Base-by-base conservation (phyloP, 2,888 invertebrate genomes). In the Ormyrus pomaceus region DNA sequence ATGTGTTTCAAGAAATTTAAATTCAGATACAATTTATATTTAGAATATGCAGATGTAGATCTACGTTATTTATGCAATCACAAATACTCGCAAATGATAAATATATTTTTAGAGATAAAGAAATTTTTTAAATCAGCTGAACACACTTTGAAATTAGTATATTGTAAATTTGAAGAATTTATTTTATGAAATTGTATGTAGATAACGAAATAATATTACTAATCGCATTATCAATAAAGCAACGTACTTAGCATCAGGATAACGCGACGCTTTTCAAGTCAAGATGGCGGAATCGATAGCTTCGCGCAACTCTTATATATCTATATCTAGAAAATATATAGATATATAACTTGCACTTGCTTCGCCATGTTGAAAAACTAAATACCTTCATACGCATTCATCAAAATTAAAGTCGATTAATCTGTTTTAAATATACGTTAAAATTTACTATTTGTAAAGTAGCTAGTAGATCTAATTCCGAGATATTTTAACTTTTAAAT, bases 301-400 rank as follows among this genome's bases (percentile, higher is more conserved):
- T 73, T 62, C 65, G 50, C 48, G 68, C 59, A 13, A 45, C 61
- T 64, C 56, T 58, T 62, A 61, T 79, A 79, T 73, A 79, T 50
- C 68, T 73, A 68, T 73, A 79, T 69, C 13, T 71, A 50, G 34
- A 62, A 72, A 69, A 62, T 68, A 73, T 68, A 62, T 62, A 79
- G 48, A 50, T 56, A 62, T n/a, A 68, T 50, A 59, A 50, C 62
- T 56, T 73, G 59, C 19, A 69, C 61, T 68, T 51, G 62, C 11
- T 58, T 72, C 78, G 68, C 73, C 73, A 73, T 79, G 62, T 68
- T 77, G 55, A 58, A 70, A 75, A 77, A 70, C 64, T 77, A 58
- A 8, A 34, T 13, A 77, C 58, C 45, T 56, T 53, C 46, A 10
- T 68, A 34, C 4, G 34, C 6, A 46, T 65, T 53, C 50, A 34